These are phyloP conservation scores for Lycocerus yunnanus DNA, from an alignment of 2,888 invertebrate species.

Conservation along the genomic window DNA sequence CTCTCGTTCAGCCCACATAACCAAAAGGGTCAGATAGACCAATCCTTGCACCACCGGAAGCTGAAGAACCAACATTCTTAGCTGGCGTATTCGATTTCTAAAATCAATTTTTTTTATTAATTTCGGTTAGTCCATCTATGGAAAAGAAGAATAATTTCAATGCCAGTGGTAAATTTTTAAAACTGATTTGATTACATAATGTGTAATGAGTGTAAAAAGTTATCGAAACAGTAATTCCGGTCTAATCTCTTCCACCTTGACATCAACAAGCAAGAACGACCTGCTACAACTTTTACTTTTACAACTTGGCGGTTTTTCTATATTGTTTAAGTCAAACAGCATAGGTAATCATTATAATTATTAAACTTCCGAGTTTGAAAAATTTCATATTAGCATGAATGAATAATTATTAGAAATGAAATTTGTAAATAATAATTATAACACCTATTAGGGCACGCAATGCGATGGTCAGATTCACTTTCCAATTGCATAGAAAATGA, in stretches of 20 bases:
- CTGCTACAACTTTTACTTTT: background rate
- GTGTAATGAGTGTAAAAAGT: background rate
- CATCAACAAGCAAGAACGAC: background rate
- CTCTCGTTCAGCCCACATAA: constrained; percentile 69
- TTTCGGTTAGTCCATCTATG: background rate
- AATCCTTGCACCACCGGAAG: constrained; percentile 70
- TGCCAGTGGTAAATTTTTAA: background rate
- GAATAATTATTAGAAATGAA: background rate
- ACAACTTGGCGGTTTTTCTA: background rate
- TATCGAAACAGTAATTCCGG: background rate
- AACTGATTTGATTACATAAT: background rate
- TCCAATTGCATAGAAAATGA: background rate
- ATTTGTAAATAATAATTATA: background rate
- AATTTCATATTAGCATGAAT: background rate
- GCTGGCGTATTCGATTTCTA: constrained; percentile 59
- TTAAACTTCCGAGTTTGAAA: background rate
- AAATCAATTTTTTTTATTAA: constrained; percentile 17
- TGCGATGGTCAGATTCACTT: background rate
- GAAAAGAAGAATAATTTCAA: background rate
- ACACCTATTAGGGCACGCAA: background rate
- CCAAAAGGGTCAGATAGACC: constrained; percentile 62
- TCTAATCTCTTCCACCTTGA: background rate
- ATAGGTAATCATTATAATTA: background rate
- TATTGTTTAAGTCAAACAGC: background rate
- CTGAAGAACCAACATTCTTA: constrained; percentile 68